Evolutionary conservation across 1,140 invertebrate genomes (phyloP).

Genomic region (Pararge aegeria): DNA sequence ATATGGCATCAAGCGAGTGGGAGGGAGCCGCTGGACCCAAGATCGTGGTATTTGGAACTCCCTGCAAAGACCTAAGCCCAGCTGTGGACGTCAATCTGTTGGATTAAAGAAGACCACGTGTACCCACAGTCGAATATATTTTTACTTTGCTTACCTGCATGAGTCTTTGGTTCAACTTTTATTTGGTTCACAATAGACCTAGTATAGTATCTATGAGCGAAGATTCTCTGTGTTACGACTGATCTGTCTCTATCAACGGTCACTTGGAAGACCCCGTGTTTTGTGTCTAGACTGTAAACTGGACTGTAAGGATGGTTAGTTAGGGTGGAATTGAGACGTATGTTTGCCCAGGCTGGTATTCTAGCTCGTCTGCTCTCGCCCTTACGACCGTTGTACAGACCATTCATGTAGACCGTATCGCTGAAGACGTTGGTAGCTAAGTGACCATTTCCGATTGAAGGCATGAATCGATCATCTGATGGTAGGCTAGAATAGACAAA

Average conservation of each 20-base stretch:
- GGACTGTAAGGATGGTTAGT: conserved; percentile 54
- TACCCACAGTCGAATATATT: no score
- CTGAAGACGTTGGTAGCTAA: conserved; percentile 81
- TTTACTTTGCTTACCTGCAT: conserved; percentile 50
- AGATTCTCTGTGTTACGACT: conserved; percentile 77
- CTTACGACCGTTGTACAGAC: conserved; percentile 78
- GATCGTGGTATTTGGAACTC: no score
- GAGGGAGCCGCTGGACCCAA: no score
- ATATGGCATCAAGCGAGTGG: no score
- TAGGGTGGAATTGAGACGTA: conserved; percentile 76
- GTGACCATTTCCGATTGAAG: conserved; percentile 81
- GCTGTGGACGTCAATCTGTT: no score
- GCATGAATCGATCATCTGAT: conserved; percentile 78
- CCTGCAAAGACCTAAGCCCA: no score
- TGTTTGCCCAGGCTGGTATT: conserved; percentile 80
- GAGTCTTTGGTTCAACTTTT: conserved; percentile 59
- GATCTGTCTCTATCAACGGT: conserved; percentile 71
- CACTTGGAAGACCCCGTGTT: conserved; percentile 66
- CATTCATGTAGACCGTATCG: conserved; percentile 81
- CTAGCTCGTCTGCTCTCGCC: conserved; percentile 79
- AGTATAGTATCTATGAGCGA: conserved; percentile 80
- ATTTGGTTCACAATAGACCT: conserved; percentile 81
- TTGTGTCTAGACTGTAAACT: conserved; percentile 68
- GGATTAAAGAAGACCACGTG: no score
- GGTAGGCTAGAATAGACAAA: conserved; percentile 71